These are phyloP conservation scores for Andricus curvator DNA, from an alignment of 2,888 invertebrate genomes.

Conservation along the genomic window DNA sequence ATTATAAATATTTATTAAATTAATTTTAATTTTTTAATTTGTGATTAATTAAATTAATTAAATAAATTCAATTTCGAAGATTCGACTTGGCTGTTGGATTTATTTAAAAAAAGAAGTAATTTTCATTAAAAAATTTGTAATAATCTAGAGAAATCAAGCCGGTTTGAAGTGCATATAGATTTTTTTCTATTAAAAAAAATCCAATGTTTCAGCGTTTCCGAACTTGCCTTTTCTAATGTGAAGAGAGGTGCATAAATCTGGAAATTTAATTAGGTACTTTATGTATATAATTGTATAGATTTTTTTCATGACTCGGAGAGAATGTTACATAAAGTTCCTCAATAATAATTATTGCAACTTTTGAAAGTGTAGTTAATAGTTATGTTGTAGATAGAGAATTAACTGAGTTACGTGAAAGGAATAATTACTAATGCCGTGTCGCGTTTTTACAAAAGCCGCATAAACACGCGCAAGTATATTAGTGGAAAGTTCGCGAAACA, in stretches of 20 bases:
- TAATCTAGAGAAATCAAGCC: too few species aligned
- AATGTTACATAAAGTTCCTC: conserved; percentile 1
- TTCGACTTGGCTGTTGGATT: too few species aligned
- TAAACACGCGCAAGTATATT: conserved; percentile 14
- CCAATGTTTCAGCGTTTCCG: too few species aligned
- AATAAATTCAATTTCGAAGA: too few species aligned
- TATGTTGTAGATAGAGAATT: conserved; percentile 18
- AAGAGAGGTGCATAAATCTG: not conserved
- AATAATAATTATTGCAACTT: conserved; percentile 20
- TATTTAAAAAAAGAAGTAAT: too few species aligned
- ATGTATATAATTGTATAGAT: not conserved
- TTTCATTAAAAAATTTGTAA: too few species aligned
- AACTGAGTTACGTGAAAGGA: conserved; percentile 26
- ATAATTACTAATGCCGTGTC: conserved; percentile 36
- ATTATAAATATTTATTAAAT: too few species aligned
- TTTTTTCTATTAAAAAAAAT: too few species aligned
- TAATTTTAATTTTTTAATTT: too few species aligned
- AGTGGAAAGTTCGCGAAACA: conserved; percentile 29
- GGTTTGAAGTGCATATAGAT: too few species aligned
- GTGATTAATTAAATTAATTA: too few species aligned
- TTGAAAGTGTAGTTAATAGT: conserved; percentile 1
- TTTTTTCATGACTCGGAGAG: not conserved
- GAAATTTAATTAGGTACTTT: not conserved
- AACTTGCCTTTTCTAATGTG: not conserved
- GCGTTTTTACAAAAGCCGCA: conserved; percentile 21